A percentile compares a stretch with the other conserved stretches of the same genome.
These are phyloP conservation scores for Didymodactylos carnosus DNA, from an alignment of 2,888 invertebrate species.

Conservation along the genomic window DNA sequence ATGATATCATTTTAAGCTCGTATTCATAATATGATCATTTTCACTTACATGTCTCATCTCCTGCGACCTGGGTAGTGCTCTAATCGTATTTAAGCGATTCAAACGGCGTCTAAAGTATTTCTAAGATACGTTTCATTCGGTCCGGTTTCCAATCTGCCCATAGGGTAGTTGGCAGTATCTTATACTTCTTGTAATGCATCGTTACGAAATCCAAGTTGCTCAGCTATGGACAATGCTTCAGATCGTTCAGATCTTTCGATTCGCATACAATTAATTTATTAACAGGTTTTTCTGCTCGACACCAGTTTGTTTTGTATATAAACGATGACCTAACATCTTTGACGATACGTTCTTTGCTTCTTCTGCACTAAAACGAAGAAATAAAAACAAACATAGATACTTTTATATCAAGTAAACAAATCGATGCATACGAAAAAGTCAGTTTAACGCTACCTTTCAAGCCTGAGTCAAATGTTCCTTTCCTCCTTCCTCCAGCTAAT, in stretches of 20 bases:
- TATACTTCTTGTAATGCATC: background rate
- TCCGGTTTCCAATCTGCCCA: too few species aligned
- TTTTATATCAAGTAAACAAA: background rate
- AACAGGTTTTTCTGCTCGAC: slow-evolving; percentile 54
- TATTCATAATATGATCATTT: too few species aligned
- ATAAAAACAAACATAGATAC: background rate
- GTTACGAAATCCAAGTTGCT: background rate
- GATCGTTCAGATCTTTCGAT: slow-evolving; percentile 16
- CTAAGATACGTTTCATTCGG: too few species aligned
- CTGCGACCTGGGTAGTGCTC: too few species aligned
- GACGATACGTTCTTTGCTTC: slow-evolving; percentile 57
- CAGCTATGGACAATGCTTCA: background rate
- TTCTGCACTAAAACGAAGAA: slow-evolving; percentile 46
- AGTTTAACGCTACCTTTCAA: slow-evolving; percentile 80
- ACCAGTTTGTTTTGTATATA: slow-evolving; percentile 89
- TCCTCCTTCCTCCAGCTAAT: slow-evolving; percentile 76
- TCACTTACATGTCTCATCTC: too few species aligned
- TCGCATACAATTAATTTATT: slow-evolving; percentile 91
- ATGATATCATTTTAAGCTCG: too few species aligned
- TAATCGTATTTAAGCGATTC: too few species aligned
- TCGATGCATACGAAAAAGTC: slow-evolving; percentile 52
- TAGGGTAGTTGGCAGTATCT: too few species aligned
- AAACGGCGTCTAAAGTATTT: too few species aligned
- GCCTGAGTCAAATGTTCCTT: slow-evolving; percentile 74
- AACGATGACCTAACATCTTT: slow-evolving; percentile 70